Conservation (phyloP, 2,888 invertebrate genomes). For the Cenopis cana region DNA sequence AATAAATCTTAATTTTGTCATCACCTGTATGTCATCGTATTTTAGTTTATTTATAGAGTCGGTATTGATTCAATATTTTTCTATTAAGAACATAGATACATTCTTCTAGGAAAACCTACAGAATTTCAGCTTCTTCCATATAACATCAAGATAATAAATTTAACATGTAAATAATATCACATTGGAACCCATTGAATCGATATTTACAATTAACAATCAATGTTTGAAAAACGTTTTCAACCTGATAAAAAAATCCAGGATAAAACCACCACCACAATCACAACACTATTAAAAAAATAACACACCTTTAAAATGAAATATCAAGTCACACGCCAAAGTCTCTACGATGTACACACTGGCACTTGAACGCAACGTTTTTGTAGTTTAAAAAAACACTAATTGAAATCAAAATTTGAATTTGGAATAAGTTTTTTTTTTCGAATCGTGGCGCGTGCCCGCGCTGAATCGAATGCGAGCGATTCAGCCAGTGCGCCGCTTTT, state of each 20-base stretch:
- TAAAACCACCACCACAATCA: slow-evolving; percentile 46
- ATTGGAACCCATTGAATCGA: neutral
- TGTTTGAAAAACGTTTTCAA: neutral
- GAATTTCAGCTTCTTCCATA: neutral
- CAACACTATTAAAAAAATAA: slow-evolving; percentile 54
- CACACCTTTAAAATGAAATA: slow-evolving; percentile 80
- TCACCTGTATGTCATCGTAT: neutral
- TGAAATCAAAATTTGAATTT: slow-evolving; percentile 51
- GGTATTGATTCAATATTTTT: neutral
- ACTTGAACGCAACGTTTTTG: slow-evolving; percentile 80
- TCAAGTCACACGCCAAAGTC: slow-evolving; percentile 80
- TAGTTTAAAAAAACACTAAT: slow-evolving; percentile 54
- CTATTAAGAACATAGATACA: neutral
- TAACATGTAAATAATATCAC: neutral
- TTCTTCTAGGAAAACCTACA: too few relatives aligned
- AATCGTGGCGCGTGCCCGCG: slow-evolving; percentile 67
- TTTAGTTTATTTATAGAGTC: neutral
- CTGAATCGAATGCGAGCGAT: slow-evolving; percentile 66
- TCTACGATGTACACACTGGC: slow-evolving; percentile 79
- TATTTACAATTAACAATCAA: neutral
- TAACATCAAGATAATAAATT: neutral
- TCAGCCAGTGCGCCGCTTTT: slow-evolving; percentile 67
- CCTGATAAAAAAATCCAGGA: slow-evolving; percentile 8
- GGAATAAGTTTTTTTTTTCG: slow-evolving; percentile 51
- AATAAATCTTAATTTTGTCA: too few relatives aligned